These are phyloP conservation scores for Notodonta dromedarius DNA, from an alignment of 2,888 invertebrate genomes.

Conservation along the genomic window DNA sequence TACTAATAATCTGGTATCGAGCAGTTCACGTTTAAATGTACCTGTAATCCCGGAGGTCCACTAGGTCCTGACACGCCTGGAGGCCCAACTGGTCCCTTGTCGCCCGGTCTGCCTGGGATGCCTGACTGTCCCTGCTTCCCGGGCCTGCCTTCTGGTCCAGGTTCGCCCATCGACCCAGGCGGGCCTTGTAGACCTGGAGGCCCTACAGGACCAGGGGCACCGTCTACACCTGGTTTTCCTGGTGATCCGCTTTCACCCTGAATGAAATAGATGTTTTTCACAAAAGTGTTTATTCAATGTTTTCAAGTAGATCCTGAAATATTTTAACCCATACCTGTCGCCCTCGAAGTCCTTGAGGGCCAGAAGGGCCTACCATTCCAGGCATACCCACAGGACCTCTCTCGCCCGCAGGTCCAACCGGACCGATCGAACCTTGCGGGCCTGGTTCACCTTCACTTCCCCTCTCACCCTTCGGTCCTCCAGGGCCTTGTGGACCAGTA, in stretches of 20 bases:
- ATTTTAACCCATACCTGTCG: conserved; percentile 70
- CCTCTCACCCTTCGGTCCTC: conserved; percentile 90
- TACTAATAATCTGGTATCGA: too few relatives aligned
- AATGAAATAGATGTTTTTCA: conserved; percentile 7
- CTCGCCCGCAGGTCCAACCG: conserved; percentile 88
- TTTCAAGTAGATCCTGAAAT: too few relatives aligned
- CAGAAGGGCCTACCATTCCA: conserved; percentile 86
- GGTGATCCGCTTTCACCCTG: conserved; percentile 89
- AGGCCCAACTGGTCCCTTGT: conserved; percentile 89
- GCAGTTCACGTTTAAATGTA: conserved; percentile 55
- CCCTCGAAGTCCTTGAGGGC: conserved; percentile 87
- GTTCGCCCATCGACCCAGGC: conserved; percentile 85
- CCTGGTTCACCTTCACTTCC: conserved; percentile 89
- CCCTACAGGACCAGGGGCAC: conserved; percentile 88
- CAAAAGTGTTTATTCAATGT: neutral
- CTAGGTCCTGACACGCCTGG: conserved; percentile 86
- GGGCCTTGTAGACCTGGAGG: conserved; percentile 87
- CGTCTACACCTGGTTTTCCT: conserved; percentile 90
- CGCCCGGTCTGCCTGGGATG: conserved; percentile 89
- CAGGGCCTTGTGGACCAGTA: conserved; percentile 88
- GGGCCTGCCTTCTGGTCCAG: conserved; percentile 84
- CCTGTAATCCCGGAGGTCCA: conserved; percentile 89
- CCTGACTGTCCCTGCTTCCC: conserved; percentile 90
- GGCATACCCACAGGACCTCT: conserved; percentile 85
- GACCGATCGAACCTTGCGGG: conserved; percentile 87